These are phyloP conservation scores for Fukomys damarensis DNA, from an alignment of 2,113 vertebrate species.

Conservation along the genomic window DNA sequence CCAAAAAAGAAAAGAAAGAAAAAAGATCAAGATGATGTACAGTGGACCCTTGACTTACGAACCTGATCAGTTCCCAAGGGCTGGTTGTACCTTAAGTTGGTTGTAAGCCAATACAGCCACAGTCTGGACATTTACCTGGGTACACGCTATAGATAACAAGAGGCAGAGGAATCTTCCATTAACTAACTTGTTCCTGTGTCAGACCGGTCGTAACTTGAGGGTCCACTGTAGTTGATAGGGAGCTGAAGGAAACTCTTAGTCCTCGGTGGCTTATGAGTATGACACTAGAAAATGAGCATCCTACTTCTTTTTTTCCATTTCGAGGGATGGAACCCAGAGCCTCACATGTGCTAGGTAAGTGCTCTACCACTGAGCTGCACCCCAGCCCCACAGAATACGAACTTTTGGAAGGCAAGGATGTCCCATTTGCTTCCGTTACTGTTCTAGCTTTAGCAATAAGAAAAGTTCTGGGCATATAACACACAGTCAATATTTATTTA, in stretches of 20 bases:
- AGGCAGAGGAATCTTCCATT: too few relatives aligned
- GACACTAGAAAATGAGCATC: too few relatives aligned
- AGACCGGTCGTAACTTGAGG: too few relatives aligned
- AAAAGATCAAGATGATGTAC: background rate
- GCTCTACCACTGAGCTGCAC: background rate
- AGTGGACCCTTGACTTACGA: too few relatives aligned
- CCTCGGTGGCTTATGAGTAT: too few relatives aligned
- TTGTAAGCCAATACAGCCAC: too few relatives aligned
- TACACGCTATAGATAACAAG: too few relatives aligned
- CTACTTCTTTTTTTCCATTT: background rate
- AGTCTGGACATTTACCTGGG: too few relatives aligned
- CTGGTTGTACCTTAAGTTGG: too few relatives aligned
- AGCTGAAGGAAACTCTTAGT: background rate
- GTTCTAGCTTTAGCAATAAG: background rate
- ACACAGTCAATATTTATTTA: background rate
- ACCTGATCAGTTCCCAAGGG: too few relatives aligned
- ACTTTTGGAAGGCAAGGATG: background rate
- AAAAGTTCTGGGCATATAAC: background rate
- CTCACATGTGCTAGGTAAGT: background rate
- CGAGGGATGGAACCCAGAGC: background rate
- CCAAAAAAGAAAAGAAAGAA: too few relatives aligned
- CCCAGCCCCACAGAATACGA: background rate
- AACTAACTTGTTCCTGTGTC: too few relatives aligned
- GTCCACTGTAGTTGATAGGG: background rate
- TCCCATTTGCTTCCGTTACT: background rate